phyloP scores from a whole-genome alignment of 2,888 invertebrate species.

The Copidosoma aretas region DNA sequence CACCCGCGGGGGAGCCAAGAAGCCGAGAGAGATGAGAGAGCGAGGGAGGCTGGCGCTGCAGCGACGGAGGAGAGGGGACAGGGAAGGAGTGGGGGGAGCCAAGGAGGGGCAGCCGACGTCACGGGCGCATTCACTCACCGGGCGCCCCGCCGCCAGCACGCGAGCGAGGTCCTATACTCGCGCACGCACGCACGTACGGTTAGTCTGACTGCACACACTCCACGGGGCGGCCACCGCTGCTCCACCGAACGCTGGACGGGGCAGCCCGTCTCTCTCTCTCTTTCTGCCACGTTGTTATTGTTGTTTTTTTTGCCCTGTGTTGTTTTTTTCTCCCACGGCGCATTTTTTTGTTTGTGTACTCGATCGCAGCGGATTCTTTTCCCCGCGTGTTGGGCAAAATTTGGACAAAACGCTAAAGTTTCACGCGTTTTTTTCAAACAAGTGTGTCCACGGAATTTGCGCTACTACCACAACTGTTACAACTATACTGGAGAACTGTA shows the following conservation, averaged over 20 bases:
- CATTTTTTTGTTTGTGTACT: too few species aligned
- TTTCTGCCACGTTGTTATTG: too few species aligned
- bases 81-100: conserved; percentile 44
- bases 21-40: conserved; percentile 36
- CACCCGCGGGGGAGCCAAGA: conserved; percentile 20
- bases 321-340: too few species aligned
- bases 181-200: conserved; percentile 24
- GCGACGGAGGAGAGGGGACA: not conserved
- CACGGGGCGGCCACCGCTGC: not conserved
- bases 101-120: conserved; percentile 60
- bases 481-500: not conserved
- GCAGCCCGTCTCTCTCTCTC: not conserved
- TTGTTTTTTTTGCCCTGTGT: too few species aligned
- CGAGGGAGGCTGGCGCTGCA: conserved; percentile 29
- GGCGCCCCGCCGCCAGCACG: conserved; percentile 53
- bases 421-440: too few species aligned
- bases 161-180: too few species aligned
- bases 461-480: too few species aligned
- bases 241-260: not conserved
- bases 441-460: too few species aligned
- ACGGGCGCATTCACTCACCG: conserved; percentile 61
- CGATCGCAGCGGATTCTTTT: too few species aligned
- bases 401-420: too few species aligned
- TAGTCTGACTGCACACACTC: conserved; percentile 13
- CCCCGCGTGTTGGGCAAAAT: too few species aligned